phyloP scores from a whole-genome alignment of 1,140 invertebrate genomes.

The Ceratoteleas bidentatus region DNA sequence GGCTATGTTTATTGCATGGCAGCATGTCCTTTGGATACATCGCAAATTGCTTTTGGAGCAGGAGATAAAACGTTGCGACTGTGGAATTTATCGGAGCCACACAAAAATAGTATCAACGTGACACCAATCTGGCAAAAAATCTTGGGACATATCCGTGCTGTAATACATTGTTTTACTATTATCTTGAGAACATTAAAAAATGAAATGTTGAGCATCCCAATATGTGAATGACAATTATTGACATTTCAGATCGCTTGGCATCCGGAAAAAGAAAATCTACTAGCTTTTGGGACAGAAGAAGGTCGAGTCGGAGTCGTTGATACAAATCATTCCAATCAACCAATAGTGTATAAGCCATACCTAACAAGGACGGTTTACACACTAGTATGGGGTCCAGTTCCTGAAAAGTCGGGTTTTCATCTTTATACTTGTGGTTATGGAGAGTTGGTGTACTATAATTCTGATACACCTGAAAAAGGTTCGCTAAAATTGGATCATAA shows the following conservation, averaged over 20 bases:
- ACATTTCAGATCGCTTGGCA: slow-evolving; percentile 86
- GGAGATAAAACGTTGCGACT: slow-evolving; percentile 87
- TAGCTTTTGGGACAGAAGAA: slow-evolving; percentile 90
- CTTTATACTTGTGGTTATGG: slow-evolving; percentile 82
- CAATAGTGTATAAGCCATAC: slow-evolving; percentile 76
- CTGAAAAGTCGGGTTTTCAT: slow-evolving; percentile 64
- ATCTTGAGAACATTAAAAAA: background rate
- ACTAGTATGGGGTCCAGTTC: slow-evolving; percentile 79
- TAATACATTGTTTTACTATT: slow-evolving; percentile 74
- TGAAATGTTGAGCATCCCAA: background rate
- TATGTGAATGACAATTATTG: background rate
- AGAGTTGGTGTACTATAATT: slow-evolving; percentile 80
- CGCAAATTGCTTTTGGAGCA: slow-evolving; percentile 85
- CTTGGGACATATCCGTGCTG: slow-evolving; percentile 86
- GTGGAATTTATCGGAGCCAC: slow-evolving; percentile 84
- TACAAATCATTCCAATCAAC: slow-evolving; percentile 71
- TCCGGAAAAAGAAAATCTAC: slow-evolving; percentile 86
- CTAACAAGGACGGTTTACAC: slow-evolving; percentile 75
- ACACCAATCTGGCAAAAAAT: slow-evolving; percentile 86
- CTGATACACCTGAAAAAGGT: slow-evolving; percentile 79
- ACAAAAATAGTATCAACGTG: slow-evolving; percentile 80
- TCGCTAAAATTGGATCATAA: slow-evolving; percentile 28
- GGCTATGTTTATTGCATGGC: slow-evolving; percentile 85
- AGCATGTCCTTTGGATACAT: slow-evolving; percentile 87
- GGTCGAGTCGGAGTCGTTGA: slow-evolving; percentile 84